Base-by-base conservation (phyloP, 1,140 invertebrate species). In the Onthophagus taurus region DNA sequence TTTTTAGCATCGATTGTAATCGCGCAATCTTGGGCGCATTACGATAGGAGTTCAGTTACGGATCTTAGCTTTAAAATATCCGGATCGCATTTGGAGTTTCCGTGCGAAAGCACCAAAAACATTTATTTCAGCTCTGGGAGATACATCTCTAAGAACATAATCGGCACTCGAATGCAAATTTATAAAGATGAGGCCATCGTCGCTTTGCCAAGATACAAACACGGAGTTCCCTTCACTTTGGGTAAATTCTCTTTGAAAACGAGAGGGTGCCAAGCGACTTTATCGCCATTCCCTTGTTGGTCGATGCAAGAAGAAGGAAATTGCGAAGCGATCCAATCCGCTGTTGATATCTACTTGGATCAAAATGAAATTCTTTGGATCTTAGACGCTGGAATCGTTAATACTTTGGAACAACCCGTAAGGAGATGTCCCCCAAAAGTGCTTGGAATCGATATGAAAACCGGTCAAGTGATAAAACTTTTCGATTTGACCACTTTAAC, bases 271-370 rank as follows among this genome's bases (percentile, higher is more conserved):
- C 55, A 67, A 2, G 63, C 72, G 0, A 58, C 49, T 0, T 55
- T 76, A 2, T 48, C 55, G 4, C 69, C 77, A 0, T 78, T 68
- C 43, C 77, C 77, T 2, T 72, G 71, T 44, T 78, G 76, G 76
- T 62, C 66, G 3, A 53, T 69, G 35, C 76, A 78, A 47, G 72
- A 78, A 52, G 72, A 76, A 51, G 72, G 71, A 12, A 70, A 70
- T 44, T 74, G 69, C 48, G 65, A 69, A 20, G 70, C 71, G 0
- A 52, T 78, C 2, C 74, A 77, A 35, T 76, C 71, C 9, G 75
- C 70, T 0, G 75, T 78, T 0, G 77, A 79, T 50, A 53, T 78
- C 8, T 72, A 70, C 37, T 54, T 78, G 4, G 76, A 78, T 58
- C 59, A 57, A 17, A 66, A 70, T 34, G 67, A 68, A 1, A 63